Evolutionary conservation across 1,140 invertebrate species (phyloP).

Genomic region (Drosophila lini): DNA sequence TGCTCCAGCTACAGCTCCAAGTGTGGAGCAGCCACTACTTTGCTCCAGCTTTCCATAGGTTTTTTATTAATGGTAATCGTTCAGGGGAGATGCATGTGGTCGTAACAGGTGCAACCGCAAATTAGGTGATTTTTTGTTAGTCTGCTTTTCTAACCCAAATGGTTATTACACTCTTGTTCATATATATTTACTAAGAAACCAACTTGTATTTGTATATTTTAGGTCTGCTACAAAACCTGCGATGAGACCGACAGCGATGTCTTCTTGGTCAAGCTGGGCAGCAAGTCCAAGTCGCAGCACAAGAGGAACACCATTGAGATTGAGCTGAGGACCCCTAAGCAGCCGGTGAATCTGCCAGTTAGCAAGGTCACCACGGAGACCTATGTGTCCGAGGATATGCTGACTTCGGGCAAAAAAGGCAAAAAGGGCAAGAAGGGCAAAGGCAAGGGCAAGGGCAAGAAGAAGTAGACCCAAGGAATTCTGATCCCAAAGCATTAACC

Average conservation of each 20-base stretch:
- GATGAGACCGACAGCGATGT: slow-evolving; percentile 83
- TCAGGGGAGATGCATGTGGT: slow-evolving; percentile 15
- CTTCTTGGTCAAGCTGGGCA: slow-evolving; percentile 81
- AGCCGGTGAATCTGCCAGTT: slow-evolving; percentile 56
- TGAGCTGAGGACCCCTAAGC: slow-evolving; percentile 79
- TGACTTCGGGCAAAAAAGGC: slow-evolving; percentile 42
- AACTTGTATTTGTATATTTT: not conserved
- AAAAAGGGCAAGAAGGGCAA: slow-evolving; percentile 62
- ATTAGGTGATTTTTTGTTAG: slow-evolving; percentile 12
- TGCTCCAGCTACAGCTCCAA: slow-evolving; percentile 32
- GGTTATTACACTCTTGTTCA: not conserved
- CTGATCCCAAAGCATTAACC: slow-evolving; percentile 3
- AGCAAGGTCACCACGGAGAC: slow-evolving; percentile 78
- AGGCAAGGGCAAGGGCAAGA: slow-evolving; percentile 58
- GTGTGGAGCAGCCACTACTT: slow-evolving; percentile 56
- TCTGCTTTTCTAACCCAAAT: not conserved
- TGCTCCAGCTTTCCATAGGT: slow-evolving; percentile 6
- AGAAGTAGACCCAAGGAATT: slow-evolving; percentile 25
- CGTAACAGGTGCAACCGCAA: slow-evolving; percentile 20
- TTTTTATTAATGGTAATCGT: slow-evolving; percentile 35
- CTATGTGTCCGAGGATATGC: slow-evolving; percentile 74
- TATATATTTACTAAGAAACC: not conserved
- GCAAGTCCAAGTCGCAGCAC: slow-evolving; percentile 67
- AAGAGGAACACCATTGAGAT: slow-evolving; percentile 82
- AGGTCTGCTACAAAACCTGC: slow-evolving; percentile 83